Base-by-base conservation (phyloP, 1,140 invertebrate genomes). In the Pseudomyrmex cubaensis region DNA sequence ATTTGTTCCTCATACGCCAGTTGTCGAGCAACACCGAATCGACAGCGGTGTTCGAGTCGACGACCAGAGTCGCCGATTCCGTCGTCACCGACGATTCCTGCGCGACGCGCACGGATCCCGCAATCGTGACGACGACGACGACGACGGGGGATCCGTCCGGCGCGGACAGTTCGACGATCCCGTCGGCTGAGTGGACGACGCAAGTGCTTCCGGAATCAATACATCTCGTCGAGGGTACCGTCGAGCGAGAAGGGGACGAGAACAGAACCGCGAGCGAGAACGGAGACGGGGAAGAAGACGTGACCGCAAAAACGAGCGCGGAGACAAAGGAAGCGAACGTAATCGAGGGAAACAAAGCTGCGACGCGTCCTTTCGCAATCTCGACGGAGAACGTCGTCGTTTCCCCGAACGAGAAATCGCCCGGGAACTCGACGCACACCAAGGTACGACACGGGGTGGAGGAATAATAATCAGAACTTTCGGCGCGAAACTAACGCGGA, bases 121-220 rank as follows among this genome's bases (percentile, higher is more conserved):
- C 70, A 67, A 83, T 63, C 20, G 50, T 22, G 17, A 83, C 85
- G 48, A 85, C 72, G 61, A 84, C 90, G 59, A 87, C 20, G 15
- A 83, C 85, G 48, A 85, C 72, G 61, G 85, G 90, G 59, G 88
- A 90, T 73, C 75, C 84, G 66, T 85, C 88, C 52, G 64, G 73
- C 82, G 64, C 69, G 80, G 89, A 85, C 22, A 85, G 84, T 46
- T 84, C 88, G 25, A 89, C 87, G 52, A 76, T 85, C 15, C 66
- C 72, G 67, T 77, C 73, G 73, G 56, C 61, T 70, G 85, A 88
- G 87, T 86, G 83, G 66, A 75, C 83, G 77, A 85, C 76, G 52
- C 35, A 35, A 35, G 17, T 35, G 56, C 63, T 78, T 22, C 20
- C 80, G 13, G 72, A 75, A 82, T 70, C 62, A 75, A 25, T 35